Base-by-base conservation (phyloP, 2,113 vertebrate genomes). In the Sclerurus mexicanus region DNA sequence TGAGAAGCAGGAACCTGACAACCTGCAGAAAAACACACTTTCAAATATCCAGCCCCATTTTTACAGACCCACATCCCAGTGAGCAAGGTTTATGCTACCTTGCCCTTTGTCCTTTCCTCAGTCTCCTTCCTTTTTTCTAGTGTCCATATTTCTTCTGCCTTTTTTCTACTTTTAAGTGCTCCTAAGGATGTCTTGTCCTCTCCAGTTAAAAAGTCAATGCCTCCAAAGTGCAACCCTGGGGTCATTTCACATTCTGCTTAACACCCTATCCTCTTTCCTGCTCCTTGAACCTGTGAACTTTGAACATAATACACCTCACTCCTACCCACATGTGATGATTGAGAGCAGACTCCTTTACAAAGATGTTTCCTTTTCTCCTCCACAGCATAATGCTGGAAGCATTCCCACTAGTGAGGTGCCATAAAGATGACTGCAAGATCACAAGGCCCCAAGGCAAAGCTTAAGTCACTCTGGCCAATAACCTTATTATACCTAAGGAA, bases 321-420 rank as follows among this genome's bases (percentile, higher is more conserved):
- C 39, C 68, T 73, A 78, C 59, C 55, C 72, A 53, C 42, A 58
- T 0, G 18, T 79, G 63, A 77, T 42, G 84, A 90, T 0, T 60
- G 79, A 95, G 72, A 83, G 77, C 79, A 73, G 83, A 40, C 46
- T 67, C 78, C 63, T 55, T 84, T 37, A 88, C 23, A 76, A 67
- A 83, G 62, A 59, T 31, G 67, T 79, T 87, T 95, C 91, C 85
- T 86, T 80, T 88, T 84, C 64, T 75, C 67, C 68, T 76, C 58
- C 59, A 56, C 62, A 80, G 69, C 63, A 85, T 49, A 75, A 83
- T 58, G 80, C 88, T 96, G 93, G 90, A 92, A 96, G 37, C 42
- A 69, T 84, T 96, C 75, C 76, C 53, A 77, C 64, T 50, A 25
- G 49, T 7, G 52, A 94, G 69, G 76, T 81, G 76, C 69, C 89